phyloP scores from a whole-genome alignment of 2,888 invertebrate genomes.

The Arctia plantaginis region DNA sequence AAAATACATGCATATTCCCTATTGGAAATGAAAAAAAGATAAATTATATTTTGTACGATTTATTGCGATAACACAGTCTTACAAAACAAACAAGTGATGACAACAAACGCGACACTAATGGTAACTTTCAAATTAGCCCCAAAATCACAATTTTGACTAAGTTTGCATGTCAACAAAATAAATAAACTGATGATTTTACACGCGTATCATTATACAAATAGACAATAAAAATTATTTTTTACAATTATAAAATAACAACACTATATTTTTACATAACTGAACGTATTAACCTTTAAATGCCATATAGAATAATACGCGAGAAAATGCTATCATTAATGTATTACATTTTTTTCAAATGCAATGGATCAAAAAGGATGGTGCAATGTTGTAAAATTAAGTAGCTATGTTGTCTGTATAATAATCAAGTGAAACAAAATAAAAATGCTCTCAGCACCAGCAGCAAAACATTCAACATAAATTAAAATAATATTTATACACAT shows the following conservation, averaged over 20 bases:
- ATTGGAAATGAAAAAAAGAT: slow-evolving; percentile 20
- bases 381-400: slow-evolving; percentile 20
- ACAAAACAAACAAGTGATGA: slow-evolving; percentile 79
- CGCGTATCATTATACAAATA: slow-evolving; percentile 37
- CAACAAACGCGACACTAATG: slow-evolving; percentile 77
- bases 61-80: slow-evolving; percentile 85
- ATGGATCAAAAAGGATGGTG: slow-evolving; percentile 30
- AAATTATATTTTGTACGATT: slow-evolving; percentile 76
- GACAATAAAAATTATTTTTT: slow-evolving; percentile 12
- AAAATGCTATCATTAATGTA: slow-evolving; percentile 33
- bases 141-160: slow-evolving; percentile 78
- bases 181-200: slow-evolving; percentile 42
- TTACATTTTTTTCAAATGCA: slow-evolving; percentile 35
- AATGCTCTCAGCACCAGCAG: slow-evolving; percentile 75
- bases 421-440: slow-evolving; percentile 62
- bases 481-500: slow-evolving; percentile 78
- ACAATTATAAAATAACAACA: slow-evolving; percentile 13
- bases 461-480: slow-evolving; percentile 75
- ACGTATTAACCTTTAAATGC: slow-evolving; percentile 15
- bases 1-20: too few species aligned
- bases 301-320: slow-evolving; percentile 35
- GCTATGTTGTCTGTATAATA: slow-evolving; percentile 29
- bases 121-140: slow-evolving; percentile 80
- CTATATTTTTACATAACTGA: slow-evolving; percentile 12
- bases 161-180: slow-evolving; percentile 58